Conservation (phyloP, 2,797 vertebrate genomes). For the Macropodus opercularis region DNA sequence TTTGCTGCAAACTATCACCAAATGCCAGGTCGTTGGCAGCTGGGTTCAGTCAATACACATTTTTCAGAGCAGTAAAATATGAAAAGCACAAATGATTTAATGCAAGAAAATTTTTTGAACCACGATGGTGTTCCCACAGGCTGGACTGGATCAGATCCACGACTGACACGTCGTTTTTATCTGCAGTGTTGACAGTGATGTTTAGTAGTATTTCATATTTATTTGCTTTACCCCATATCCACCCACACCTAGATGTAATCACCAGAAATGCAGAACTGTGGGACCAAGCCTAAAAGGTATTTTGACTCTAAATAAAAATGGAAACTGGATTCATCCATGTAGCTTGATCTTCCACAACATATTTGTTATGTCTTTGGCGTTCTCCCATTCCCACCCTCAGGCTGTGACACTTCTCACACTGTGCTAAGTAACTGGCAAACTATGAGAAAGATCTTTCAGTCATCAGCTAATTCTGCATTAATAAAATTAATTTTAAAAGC, state of each 20-base stretch:
- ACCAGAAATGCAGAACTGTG: conserved; percentile 50
- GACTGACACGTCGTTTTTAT: conserved; percentile 8
- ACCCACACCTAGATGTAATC: conserved; percentile 54
- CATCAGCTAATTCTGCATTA: conserved; percentile 6
- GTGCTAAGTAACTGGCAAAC: conserved; percentile 26
- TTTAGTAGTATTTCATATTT: conserved; percentile 22
- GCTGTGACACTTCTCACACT: conserved; percentile 36
- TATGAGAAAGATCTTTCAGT: conserved; percentile 16
- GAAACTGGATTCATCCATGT: conserved; percentile 48
- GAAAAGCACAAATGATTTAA: conserved; percentile 25
- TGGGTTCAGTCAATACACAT: conserved; percentile 17
- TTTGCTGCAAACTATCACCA: no score
- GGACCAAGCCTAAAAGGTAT: conserved; percentile 24
- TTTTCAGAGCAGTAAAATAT: conserved; percentile 8
- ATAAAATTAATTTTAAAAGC: conserved; percentile 9
- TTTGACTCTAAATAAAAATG: conserved; percentile 50
- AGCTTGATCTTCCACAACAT: conserved; percentile 51
- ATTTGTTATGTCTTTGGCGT: conserved; percentile 47
- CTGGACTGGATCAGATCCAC: conserved; percentile 5
- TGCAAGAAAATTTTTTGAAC: conserved; percentile 26
- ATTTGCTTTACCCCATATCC: conserved; percentile 21
- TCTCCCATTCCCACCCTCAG: conserved; percentile 40
- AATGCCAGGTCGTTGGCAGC: conserved; percentile 9
- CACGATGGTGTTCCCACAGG: conserved; percentile 14
- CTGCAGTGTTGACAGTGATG: neutral